A percentile compares a stretch with the other conserved stretches of the same genome.
Evolutionary conservation across 2,113 vertebrate species (phyloP).

Genomic region (Sinosuthora webbiana): DNA sequence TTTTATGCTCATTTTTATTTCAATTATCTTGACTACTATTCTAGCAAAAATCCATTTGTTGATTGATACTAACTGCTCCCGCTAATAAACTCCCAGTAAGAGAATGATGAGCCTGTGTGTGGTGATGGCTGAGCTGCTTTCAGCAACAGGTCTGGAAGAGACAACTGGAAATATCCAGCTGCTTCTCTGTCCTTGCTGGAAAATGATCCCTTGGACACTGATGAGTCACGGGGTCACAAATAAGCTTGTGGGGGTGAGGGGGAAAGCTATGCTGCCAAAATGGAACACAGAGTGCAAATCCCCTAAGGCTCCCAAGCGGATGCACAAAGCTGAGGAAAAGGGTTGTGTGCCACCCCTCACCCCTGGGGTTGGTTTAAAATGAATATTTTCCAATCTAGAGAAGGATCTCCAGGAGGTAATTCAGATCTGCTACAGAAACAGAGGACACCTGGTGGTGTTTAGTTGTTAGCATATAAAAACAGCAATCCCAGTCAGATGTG

Average conservation of each 20-base stretch:
- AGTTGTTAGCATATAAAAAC: not conserved
- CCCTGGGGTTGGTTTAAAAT: not conserved
- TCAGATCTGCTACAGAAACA: not conserved
- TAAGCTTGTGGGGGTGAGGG: accelerated
- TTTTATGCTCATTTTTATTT: not conserved
- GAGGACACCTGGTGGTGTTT: conserved; percentile 9
- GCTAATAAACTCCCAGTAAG: not conserved
- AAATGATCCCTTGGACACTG: not conserved
- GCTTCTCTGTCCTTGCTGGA: not conserved
- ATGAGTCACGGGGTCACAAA: not conserved
- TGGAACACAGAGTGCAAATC: not conserved
- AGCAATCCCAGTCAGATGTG: not conserved
- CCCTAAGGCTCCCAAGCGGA: not conserved
- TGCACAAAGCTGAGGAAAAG: not conserved
- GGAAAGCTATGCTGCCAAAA: not conserved
- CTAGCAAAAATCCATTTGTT: not conserved
- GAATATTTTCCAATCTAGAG: not conserved
- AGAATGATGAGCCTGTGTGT: not conserved
- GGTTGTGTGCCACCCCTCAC: accelerated
- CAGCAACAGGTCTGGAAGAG: not conserved
- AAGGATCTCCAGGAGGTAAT: not conserved
- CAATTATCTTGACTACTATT: not conserved
- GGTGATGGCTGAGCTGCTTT: not conserved
- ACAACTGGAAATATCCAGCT: not conserved
- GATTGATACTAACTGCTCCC: not conserved